Percentiles rank a stretch among this genome's conserved stretches.
Evolutionary conservation across 2,888 invertebrate genomes (phyloP).

Genomic region (Hydrotaea diabolus): DNA sequence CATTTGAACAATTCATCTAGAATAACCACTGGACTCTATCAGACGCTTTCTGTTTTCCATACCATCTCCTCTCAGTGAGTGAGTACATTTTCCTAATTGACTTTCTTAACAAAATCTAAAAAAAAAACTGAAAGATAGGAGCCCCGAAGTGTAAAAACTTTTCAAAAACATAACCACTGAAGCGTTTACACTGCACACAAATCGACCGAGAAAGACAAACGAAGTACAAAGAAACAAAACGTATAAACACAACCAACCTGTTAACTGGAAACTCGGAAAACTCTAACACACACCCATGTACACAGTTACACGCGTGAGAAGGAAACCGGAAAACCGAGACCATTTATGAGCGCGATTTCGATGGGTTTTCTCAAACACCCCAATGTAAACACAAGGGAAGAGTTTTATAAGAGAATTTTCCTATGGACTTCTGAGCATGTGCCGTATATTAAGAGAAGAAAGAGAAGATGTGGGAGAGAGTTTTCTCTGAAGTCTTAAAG

Average conservation of each 20-base stretch:
- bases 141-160: not conserved
- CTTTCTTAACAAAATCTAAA: constrained; percentile 9
- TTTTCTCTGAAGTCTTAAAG: not conserved
- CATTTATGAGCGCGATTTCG: no score
- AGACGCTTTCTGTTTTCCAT: not conserved
- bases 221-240: not conserved
- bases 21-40: not conserved
- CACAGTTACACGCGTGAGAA: not conserved
- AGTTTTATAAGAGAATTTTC: not conserved
- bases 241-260: constrained; percentile 29
- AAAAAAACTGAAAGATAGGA: not conserved
- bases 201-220: not conserved
- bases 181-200: constrained; percentile 12
- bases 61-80: no score
- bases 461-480: constrained; percentile 5
- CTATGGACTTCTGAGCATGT: constrained; percentile 35
- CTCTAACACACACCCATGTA: not conserved
- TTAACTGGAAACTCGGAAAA: constrained; percentile 35
- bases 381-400: not conserved
- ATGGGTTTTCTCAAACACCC: not conserved
- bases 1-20: no score
- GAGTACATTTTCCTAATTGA: not conserved
- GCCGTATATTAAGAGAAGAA: constrained; percentile 29
- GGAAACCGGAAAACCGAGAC: not conserved
- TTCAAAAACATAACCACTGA: constrained; percentile 17